Conservation (phyloP, 2,797 vertebrate species). For the Anabas testudineus region DNA sequence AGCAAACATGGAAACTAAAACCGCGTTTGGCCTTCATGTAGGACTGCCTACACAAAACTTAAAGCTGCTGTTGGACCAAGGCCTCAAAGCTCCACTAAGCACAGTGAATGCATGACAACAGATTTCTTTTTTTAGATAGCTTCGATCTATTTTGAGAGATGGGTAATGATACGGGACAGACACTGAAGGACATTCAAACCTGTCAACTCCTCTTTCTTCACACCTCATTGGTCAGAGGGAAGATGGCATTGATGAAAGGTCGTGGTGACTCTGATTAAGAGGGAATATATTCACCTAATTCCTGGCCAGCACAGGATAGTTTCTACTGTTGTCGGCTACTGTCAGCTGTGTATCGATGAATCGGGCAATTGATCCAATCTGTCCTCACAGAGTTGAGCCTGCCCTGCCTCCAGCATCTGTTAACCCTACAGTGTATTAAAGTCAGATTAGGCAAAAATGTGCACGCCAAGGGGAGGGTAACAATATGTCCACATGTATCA, state of each 20-base stretch:
- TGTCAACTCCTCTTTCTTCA: constrained; percentile 70
- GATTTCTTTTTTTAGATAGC: constrained; percentile 70
- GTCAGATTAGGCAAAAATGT: constrained; percentile 58
- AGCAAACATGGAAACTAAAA: constrained; percentile 9
- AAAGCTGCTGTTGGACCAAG: constrained; percentile 8
- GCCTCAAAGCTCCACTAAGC: constrained; percentile 42
- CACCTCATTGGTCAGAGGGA: constrained; percentile 69
- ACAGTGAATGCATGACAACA: constrained; percentile 62
- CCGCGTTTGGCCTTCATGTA: background rate
- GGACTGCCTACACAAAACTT: background rate
- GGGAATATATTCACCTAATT: constrained; percentile 59
- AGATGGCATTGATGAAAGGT: constrained; percentile 71
- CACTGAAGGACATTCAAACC: constrained; percentile 77
- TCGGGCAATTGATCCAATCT: constrained; percentile 71
- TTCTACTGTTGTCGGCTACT: constrained; percentile 20
- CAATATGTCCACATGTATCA: constrained; percentile 27
- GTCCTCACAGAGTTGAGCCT: constrained; percentile 55
- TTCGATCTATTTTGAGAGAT: constrained; percentile 77
- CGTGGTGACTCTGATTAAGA: constrained; percentile 64
- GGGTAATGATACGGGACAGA: constrained; percentile 74
- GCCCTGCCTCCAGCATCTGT: constrained; percentile 62
- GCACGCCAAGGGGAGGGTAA: constrained; percentile 34
- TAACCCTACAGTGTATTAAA: constrained; percentile 71
- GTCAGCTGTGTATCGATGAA: constrained; percentile 56
- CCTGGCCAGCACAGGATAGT: constrained; percentile 13